Base-by-base conservation (phyloP, 2,797 vertebrate species). In the Bradypus variegatus region DNA sequence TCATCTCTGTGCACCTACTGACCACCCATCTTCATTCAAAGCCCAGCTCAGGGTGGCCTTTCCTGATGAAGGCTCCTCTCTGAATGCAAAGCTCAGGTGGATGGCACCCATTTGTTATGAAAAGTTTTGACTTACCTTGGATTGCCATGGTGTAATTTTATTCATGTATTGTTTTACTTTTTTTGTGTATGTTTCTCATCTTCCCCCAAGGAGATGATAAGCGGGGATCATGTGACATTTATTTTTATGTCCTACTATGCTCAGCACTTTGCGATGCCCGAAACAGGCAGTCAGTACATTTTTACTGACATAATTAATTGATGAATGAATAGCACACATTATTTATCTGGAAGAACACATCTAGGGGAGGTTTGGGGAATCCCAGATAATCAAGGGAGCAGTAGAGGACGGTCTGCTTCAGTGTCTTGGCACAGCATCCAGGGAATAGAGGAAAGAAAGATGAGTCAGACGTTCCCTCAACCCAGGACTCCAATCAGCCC, bases 131-230 rank as follows among this genome's bases (percentile, higher is more conserved):
- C 72, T 62, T 58, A 7, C 58, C 76, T 92, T 45, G 31, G 79
- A 69, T 84, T 41, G 58, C 11, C 69, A 19, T 55, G 27, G 19
- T 73, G 23, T 23, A 10, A 38, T 65, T 79, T 67, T 33, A 27
- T 14, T 36, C 38, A 38, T 75, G 19, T 18, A 0, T 12, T 84
- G 25, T 78, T 25, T 67, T 64, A 23, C 14, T 50, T 67, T n/a
- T 65, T 45, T 16, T 23, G 6, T 25, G n/a, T 1, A 1, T 12
- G 7, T 4, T 2, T 48, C 14, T 3, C 12, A 27, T 50, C 36
- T 48, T 23, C 33, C 13, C 38, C 19, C 15, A 55, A 10, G 21
- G 27, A 89, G 38, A 23, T 69, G 15, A 45, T 10, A 69, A 81
- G 36, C 48, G 70, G 5, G 6, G 19, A 23, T 77, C 41, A 2